Evolutionary conservation across 1,140 invertebrate species (phyloP), one percentile per base, ranked within the genome.

Genomic region (Nilaparvata lugens): DNA sequence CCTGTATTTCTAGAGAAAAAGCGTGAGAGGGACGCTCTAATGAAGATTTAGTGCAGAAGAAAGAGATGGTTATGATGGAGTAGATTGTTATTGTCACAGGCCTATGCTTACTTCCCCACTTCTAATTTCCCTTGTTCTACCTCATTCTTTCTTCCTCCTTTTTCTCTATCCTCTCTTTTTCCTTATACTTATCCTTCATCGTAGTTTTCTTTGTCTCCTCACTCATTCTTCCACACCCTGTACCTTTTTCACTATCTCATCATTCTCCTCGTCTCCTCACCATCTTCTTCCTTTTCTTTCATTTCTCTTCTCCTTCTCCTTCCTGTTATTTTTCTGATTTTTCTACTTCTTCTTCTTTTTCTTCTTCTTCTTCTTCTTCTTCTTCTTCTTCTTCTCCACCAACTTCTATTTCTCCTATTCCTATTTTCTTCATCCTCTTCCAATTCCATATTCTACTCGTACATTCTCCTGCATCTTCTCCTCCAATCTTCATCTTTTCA

Each of bases 261-360:
- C n/a, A 2, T 23, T 23, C 21, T 7, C n/a, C 52, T 23, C n/a
- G n/a, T n/a, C n/a, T n/a, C n/a, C n/a, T n/a, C n/a, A n/a, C n/a
- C n/a, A n/a, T n/a, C 9, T 28, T 28, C 28, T 4, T 28, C 28
- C 28, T 28, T 28, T 9, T 28, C 28, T 28, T 28, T 4, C 3
- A 4, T 74, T 53, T 16, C 5, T 19, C 52, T 18, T 23, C 18
- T 28, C 18, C 52, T 53, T 7, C 5, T 53, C 18, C 52, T 28
- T 19, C 52, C n/a, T 53, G 16, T 2, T 18, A 21, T 28, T 4
- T 23, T n/a, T n/a, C n/a, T n/a, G n/a, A n/a, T 53, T 14, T n/a
- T 23, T 13, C 52, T 28, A 7, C 5, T 53, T 28, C n/a, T 28
- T 25, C 52, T 23, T 31, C 52, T 7, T 31, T 25, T 24, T 2